A percentile compares a stretch with the other conserved stretches of the same genome.
Conservation (phyloP, 2,797 vertebrate species). For the Notoglanidium macrostoma region DNA sequence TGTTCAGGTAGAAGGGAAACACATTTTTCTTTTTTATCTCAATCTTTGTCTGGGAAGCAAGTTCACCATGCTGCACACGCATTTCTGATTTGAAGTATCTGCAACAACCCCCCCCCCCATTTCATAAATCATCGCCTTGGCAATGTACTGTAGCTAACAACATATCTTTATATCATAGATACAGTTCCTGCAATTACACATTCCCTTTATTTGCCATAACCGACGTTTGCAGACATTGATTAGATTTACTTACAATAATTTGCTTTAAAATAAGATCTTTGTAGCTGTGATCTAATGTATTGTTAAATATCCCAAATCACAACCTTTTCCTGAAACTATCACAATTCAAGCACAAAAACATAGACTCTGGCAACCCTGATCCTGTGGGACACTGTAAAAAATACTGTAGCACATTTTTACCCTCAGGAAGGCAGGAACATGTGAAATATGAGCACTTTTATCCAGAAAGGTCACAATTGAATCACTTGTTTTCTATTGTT, state of each 20-base stretch:
- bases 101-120: background rate
- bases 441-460: background rate
- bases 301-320: background rate
- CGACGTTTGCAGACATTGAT: background rate
- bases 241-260: background rate
- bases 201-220: background rate
- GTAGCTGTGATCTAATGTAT: background rate
- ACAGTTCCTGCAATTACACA: background rate
- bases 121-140: background rate
- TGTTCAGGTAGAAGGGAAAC: background rate
- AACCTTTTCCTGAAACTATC: background rate
- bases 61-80: background rate
- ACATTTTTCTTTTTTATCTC: background rate
- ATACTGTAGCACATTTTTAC: background rate
- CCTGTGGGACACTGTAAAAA: background rate
- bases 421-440: background rate
- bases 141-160: background rate
- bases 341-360: background rate
- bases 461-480: slow-evolving; percentile 4
- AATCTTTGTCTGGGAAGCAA: background rate
- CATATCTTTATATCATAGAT: background rate
- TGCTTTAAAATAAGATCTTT: background rate
- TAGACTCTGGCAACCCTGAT: background rate
- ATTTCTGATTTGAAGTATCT: slow-evolving; percentile 3
- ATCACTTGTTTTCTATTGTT: slow-evolving; percentile 15